Base-by-base conservation (phyloP, 2,113 vertebrate species). In the Podiceps cristatus region DNA sequence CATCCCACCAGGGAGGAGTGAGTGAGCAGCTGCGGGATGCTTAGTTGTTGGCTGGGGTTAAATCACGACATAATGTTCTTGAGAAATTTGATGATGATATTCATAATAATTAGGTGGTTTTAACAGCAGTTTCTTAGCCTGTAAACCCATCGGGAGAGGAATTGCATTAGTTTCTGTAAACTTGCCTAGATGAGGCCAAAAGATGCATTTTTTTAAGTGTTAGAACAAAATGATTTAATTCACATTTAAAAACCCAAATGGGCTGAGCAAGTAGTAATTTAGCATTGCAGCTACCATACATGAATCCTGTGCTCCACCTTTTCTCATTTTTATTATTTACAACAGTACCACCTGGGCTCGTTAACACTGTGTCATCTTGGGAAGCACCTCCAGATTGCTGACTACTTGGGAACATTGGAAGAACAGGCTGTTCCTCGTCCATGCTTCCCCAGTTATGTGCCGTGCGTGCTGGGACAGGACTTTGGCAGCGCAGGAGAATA, bases 241-340 rank as follows among this genome's bases (percentile, higher is more conserved):
- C 3, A 0, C 8, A 4, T 62, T 93, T 72, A 77, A 85, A 95
- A 87, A 9, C 64, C 89, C 37, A 68, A 2, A 64, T 78, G 33
- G 37, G 33, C 52, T 72, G 60, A 66, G 27, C 42, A 67, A 72
- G 29, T 68, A 87, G 74, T 75, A 93, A 87, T 93, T 89, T 59
- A 72, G 13, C 84, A 81, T 55, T 93, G 64, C 77, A 33, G 44
- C 69, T 82, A 28, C 52, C 59, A 52, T 28, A 89, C 81, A 72
- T 49, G 4, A 87, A 91, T 64, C 76, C 75, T 27, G 29, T 40
- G 33, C 84, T 94, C 90, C 76, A 63, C 76, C 64, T 95, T 89
- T 87, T 74, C 50, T 87, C 72, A 44, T 88, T 90, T 94, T 90
- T 79, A 47, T 89, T 94, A 62, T 87, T 91, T 89, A 87, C 2